Evolutionary conservation across 2,888 invertebrate genomes (phyloP), one percentile per base, ranked within the genome.

Genomic region (Metallyticus violacea): DNA sequence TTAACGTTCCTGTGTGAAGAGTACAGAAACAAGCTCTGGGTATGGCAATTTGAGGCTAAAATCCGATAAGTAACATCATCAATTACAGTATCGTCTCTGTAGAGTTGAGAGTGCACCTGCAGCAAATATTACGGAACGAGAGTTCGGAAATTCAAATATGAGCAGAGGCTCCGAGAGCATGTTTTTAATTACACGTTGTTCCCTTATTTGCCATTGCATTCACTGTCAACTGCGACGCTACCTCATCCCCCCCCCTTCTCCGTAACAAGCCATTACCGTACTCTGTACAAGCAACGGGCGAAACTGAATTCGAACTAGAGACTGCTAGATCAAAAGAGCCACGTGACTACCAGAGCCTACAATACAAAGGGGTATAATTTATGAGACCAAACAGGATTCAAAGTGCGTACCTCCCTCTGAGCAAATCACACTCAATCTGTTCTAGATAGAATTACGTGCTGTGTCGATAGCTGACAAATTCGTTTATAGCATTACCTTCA

Each of bases 201-300:
- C 30, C 81, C 82, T 86, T 86, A 82, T 82, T 86, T 82, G 82
- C 82, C 26, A 25, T 82, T 81, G 79, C 30, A 82, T 81, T 86
- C 78, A 76, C 77, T 83, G 26, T 77, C 62, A 82, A 76, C 26
- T 30, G 25, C 79, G 6, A 5, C 79, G 2, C 79, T 1, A 26
- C 7, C 27, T 25, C 79, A 6, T 15, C 80, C 27, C 80, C 9
- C 26, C 29, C 81, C 26, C 9, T 81, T 29, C 40, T 81, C 81
- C 30, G 81, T 29, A 83, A 83, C 83, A 77, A 28, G 26, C 29
- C 83, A 83, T 77, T 83, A 83, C 83, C 77, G 40, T 62, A 22
- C 40, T 9, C 40, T 62, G 40, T 62, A 62, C 40, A 62, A 77
- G 77, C 28, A 83, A 29, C 83, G 83, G 26, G 77, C 77, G n/a